These are phyloP conservation scores for Stercorarius parasiticus DNA, from an alignment of 2,113 vertebrate genomes.

Conservation along the genomic window DNA sequence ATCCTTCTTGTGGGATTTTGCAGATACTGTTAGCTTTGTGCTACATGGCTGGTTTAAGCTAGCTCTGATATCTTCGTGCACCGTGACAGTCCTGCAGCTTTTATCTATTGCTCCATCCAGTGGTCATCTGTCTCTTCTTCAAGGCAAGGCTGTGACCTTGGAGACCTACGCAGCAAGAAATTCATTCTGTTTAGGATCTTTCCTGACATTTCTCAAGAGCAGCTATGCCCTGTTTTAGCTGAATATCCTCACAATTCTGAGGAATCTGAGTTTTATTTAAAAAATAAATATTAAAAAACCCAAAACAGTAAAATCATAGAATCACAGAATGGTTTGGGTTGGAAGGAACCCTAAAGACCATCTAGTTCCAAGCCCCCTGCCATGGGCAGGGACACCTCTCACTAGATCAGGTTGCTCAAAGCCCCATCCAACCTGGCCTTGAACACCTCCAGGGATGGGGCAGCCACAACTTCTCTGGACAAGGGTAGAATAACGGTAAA, in stretches of 20 bases:
- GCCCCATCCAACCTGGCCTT: not conserved
- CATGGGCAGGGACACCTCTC: not conserved
- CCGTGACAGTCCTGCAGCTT: not conserved
- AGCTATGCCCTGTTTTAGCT: not conserved
- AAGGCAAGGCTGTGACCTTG: not conserved
- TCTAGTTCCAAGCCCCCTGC: not conserved
- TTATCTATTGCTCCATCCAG: not conserved
- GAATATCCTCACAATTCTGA: not conserved
- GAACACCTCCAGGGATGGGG: not conserved
- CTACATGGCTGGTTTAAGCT: conserved; percentile 6
- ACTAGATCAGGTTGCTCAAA: not conserved
- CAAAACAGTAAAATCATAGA: not conserved
- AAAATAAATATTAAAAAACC: not conserved
- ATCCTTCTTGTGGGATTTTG: conserved; percentile 44
- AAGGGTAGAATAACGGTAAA: not conserved
- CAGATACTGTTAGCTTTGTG: not conserved
- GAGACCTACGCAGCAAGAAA: not conserved
- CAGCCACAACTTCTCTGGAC: not conserved
- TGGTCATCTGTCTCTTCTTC: not conserved
- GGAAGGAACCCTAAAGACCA: not conserved
- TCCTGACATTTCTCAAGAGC: not conserved
- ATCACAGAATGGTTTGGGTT: not conserved
- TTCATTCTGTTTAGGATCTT: not conserved
- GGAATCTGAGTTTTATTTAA: not conserved
- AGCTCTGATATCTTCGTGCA: not conserved